These are phyloP conservation scores for Drosophila affinis DNA, from an alignment of 2,888 invertebrate genomes.

Conservation along the genomic window DNA sequence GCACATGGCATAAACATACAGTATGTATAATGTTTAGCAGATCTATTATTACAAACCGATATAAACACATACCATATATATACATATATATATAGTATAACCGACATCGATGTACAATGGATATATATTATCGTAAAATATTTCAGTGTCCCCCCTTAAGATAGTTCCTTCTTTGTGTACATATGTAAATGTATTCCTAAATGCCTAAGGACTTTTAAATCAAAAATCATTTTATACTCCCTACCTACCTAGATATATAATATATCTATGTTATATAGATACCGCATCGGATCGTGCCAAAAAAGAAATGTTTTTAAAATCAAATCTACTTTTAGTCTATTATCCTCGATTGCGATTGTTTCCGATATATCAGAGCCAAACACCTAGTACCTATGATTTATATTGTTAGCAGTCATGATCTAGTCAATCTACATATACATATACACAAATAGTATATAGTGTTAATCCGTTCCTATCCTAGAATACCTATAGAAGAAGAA, in stretches of 20 bases:
- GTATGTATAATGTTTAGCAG: constrained; percentile 20
- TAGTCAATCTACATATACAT: constrained; percentile 38
- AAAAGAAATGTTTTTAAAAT: constrained; percentile 34
- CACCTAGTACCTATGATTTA: constrained; percentile 40
- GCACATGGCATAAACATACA: neutral
- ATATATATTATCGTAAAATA: neutral
- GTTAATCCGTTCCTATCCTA: constrained; percentile 24
- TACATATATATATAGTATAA: constrained; percentile 3
- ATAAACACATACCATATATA: constrained; percentile 7
- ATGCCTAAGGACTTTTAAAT: constrained; percentile 56
- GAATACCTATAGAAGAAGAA: constrained; percentile 12
- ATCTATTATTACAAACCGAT: constrained; percentile 23
- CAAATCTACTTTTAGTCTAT: constrained; percentile 40
- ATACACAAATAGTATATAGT: constrained; percentile 2
- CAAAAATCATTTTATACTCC: constrained; percentile 56
- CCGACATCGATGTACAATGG: constrained; percentile 24
- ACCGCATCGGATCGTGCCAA: constrained; percentile 31
- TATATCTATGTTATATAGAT: constrained; percentile 8
- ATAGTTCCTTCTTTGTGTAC: constrained; percentile 44
- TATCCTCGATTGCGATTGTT: constrained; percentile 29
- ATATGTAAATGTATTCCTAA: constrained; percentile 48
- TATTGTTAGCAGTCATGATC: constrained; percentile 4
- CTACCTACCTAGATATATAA: constrained; percentile 4
- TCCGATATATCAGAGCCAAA: constrained; percentile 13
- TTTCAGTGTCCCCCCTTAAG: constrained; percentile 24